phyloP scores from a whole-genome alignment of 2,888 invertebrate genomes.

The Trichacis sp. region DNA sequence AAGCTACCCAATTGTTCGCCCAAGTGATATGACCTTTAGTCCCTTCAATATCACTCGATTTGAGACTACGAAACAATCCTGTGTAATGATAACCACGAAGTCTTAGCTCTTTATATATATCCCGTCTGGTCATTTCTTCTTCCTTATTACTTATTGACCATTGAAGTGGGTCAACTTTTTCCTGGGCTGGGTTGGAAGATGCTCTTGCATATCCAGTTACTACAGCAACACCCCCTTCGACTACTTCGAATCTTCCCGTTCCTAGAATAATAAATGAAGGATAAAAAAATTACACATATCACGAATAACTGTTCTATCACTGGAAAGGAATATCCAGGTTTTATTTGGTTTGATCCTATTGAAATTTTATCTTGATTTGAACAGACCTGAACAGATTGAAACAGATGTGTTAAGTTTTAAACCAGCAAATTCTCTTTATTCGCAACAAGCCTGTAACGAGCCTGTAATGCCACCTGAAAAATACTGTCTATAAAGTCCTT shows the following conservation, averaged over 20 bases:
- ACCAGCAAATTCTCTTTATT: too few relatives aligned
- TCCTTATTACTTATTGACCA: slow-evolving; percentile 47
- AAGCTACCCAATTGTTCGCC: slow-evolving; percentile 77
- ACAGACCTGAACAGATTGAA: too few relatives aligned
- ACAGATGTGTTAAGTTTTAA: too few relatives aligned
- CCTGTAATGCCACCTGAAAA: too few relatives aligned
- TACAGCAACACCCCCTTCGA: slow-evolving; percentile 78
- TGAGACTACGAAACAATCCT: slow-evolving; percentile 71
- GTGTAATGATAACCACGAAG: slow-evolving; percentile 72
- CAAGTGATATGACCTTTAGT: slow-evolving; percentile 69
- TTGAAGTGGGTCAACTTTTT: slow-evolving; percentile 52
- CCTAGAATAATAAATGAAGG: slow-evolving; percentile 69
- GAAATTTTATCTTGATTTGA: too few relatives aligned
- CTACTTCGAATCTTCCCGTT: slow-evolving; percentile 71
- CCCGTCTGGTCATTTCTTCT: slow-evolving; percentile 57
- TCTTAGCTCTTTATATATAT: slow-evolving; percentile 69
- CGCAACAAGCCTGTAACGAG: too few relatives aligned
- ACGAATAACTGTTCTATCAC: too few relatives aligned
- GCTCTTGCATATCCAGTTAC: slow-evolving; percentile 78
- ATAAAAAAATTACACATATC: too few relatives aligned
- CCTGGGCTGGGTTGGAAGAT: slow-evolving; percentile 68
- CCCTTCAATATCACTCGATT: slow-evolving; percentile 68
- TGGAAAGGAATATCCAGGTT: too few relatives aligned
- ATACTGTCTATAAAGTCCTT: too few relatives aligned
- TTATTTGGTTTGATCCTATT: too few relatives aligned